These are phyloP conservation scores for Chaetodon trifascialis DNA, from an alignment of 2,113 vertebrate species.

Conservation along the genomic window DNA sequence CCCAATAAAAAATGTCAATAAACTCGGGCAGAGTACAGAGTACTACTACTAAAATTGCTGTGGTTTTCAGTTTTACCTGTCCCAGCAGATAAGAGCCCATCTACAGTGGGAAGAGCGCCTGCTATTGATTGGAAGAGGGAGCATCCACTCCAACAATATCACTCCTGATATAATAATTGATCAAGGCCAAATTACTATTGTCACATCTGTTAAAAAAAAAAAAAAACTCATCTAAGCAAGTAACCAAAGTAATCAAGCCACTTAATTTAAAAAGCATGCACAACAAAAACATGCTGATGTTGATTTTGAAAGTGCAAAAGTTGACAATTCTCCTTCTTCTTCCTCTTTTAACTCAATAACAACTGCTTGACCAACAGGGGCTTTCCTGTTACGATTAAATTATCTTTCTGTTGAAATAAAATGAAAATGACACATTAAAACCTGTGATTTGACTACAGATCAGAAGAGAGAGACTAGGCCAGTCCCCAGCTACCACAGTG, in stretches of 20 bases:
- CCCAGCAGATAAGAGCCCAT: not conserved
- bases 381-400: not conserved
- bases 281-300: not conserved
- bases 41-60: not conserved
- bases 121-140: not conserved
- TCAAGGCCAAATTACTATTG: too few species aligned
- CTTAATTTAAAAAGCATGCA: not conserved
- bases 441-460: not conserved
- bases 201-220: not conserved
- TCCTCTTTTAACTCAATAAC: not conserved
- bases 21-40: not conserved
- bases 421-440: not conserved
- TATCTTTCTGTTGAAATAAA: not conserved
- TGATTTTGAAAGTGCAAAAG: constrained; percentile 10
- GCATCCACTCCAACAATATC: not conserved
- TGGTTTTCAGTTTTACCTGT: not conserved
- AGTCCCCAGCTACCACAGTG: not conserved
- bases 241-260: not conserved
- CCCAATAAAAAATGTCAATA: constrained; percentile 14
- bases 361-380: not conserved
- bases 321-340: not conserved
- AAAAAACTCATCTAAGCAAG: not conserved
- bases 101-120: not conserved
- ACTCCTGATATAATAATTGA: not conserved
- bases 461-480: not conserved